A percentile compares a stretch with the other conserved stretches of the same genome.
Evolutionary conservation across 2,888 invertebrate genomes (phyloP).

Genomic region (Drosophila borealis): DNA sequence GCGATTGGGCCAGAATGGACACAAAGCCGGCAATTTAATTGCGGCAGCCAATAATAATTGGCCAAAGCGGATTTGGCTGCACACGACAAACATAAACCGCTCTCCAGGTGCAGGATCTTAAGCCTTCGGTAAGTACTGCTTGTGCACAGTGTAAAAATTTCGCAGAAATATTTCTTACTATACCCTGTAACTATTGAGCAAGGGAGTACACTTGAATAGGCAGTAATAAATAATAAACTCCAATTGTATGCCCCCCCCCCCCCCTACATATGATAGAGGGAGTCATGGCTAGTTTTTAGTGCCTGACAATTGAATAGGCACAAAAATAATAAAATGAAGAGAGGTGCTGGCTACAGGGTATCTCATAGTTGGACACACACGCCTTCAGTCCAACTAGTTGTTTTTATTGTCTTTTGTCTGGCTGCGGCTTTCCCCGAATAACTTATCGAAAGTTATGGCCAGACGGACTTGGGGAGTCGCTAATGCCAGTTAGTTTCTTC

Average conservation of each 20-base stretch:
- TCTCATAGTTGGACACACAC: not conserved
- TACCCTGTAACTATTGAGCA: too few species aligned
- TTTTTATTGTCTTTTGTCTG: constrained; percentile 16
- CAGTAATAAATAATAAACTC: too few species aligned
- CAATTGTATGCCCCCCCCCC: too few species aligned
- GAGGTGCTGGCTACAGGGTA: not conserved
- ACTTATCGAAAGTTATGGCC: constrained; percentile 42
- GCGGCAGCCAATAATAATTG: constrained; percentile 66
- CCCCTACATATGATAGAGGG: too few species aligned
- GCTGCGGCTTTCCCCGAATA: constrained; percentile 8
- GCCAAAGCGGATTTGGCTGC: constrained; percentile 62
- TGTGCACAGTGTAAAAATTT: constrained; percentile 3
- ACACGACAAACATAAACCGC: constrained; percentile 32
- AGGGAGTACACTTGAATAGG: too few species aligned
- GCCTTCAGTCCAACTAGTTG: not conserved
- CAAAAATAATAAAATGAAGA: too few species aligned
- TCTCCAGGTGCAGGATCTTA: constrained; percentile 35
- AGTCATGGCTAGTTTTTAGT: too few species aligned
- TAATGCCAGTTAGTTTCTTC: constrained; percentile 40
- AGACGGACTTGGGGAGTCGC: constrained; percentile 39
- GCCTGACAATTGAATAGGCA: too few species aligned
- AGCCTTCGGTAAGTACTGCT: constrained; percentile 20
- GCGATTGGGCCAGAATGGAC: constrained; percentile 17
- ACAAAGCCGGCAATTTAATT: constrained; percentile 60
- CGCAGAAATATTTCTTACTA: not conserved